Percentiles rank a stretch among this genome's conserved stretches.
Evolutionary conservation across 2,113 vertebrate genomes (phyloP).

Genomic region (Actenoides lindsayi): DNA sequence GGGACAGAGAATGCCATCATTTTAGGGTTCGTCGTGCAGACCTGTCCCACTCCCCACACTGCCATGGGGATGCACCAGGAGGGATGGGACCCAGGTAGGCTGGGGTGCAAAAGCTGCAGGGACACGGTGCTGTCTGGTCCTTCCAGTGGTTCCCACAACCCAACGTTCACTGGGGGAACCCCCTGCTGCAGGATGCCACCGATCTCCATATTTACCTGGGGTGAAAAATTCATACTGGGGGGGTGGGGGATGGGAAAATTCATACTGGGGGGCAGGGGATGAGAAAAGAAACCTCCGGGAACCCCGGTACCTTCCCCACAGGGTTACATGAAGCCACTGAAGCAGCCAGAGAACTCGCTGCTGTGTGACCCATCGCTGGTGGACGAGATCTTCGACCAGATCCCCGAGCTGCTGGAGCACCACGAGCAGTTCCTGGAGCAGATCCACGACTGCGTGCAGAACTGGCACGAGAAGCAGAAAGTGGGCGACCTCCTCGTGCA

Average conservation of each 20-base stretch:
- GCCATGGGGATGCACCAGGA: accelerated
- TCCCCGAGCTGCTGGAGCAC: constrained; percentile 96
- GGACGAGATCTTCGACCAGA: constrained; percentile 98
- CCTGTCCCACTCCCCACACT: neutral
- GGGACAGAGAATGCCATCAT: neutral
- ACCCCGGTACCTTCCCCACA: neutral
- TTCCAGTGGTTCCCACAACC: neutral
- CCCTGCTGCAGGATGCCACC: neutral
- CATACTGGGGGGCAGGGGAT: accelerated
- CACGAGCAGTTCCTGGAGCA: constrained; percentile 96
- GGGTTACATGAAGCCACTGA: constrained; percentile 98
- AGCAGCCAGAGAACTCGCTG: constrained; percentile 89
- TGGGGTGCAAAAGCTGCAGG: neutral
- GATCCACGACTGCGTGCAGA: constrained; percentile 86
- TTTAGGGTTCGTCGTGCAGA: neutral
- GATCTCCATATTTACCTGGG: accelerated
- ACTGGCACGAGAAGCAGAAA: constrained; percentile 94
- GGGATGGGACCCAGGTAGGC: neutral
- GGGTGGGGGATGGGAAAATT: neutral
- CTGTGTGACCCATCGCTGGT: constrained; percentile 93
- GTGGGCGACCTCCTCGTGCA: constrained; percentile 93
- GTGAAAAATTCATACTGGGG: neutral
- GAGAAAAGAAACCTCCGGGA: neutral
- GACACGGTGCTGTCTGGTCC: accelerated
- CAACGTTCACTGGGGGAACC: accelerated